phyloP scores from a whole-genome alignment of 2,797 vertebrate genomes.

The Menidia menidia region DNA sequence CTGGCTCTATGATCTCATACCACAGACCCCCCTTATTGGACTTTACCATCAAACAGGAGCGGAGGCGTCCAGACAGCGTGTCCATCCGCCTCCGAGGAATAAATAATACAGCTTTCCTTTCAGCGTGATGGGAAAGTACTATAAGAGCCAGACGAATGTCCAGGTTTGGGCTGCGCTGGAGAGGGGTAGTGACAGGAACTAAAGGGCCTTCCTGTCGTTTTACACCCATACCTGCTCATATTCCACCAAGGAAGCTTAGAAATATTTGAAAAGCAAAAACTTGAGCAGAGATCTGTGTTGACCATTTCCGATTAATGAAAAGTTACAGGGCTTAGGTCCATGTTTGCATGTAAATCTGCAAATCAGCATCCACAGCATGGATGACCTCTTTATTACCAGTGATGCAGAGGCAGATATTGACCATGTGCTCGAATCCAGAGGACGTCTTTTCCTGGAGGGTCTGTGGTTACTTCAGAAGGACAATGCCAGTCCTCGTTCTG shows the following conservation, averaged over 20 bases:
- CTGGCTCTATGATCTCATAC: slow-evolving; percentile 35
- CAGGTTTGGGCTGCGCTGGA: slow-evolving; percentile 22
- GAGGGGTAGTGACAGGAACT: neutral
- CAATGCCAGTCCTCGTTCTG: no score
- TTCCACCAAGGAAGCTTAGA: slow-evolving; percentile 33
- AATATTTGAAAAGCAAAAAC: slow-evolving; percentile 25
- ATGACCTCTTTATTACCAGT: no score
- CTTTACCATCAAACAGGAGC: slow-evolving; percentile 68
- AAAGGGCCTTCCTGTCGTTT: slow-evolving; percentile 67
- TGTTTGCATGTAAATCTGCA: no score
- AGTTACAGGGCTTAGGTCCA: no score
- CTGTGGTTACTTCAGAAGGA: no score
- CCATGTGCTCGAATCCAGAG: no score
- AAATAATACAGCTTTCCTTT: slow-evolving; percentile 55
- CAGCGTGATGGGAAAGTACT: slow-evolving; percentile 58
- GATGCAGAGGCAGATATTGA: no score
- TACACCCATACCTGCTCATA: slow-evolving; percentile 48
- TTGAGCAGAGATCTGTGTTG: slow-evolving; percentile 10
- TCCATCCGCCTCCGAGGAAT: slow-evolving; percentile 36
- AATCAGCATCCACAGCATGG: no score
- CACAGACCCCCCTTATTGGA: slow-evolving; percentile 45
- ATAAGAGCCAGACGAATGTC: slow-evolving; percentile 56
- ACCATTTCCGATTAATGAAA: neutral
- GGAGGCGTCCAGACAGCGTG: slow-evolving; percentile 43
- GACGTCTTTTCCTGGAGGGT: no score